Evolutionary conservation across 2,113 vertebrate species (phyloP).

Genomic region (Tachycineta bicolor): DNA sequence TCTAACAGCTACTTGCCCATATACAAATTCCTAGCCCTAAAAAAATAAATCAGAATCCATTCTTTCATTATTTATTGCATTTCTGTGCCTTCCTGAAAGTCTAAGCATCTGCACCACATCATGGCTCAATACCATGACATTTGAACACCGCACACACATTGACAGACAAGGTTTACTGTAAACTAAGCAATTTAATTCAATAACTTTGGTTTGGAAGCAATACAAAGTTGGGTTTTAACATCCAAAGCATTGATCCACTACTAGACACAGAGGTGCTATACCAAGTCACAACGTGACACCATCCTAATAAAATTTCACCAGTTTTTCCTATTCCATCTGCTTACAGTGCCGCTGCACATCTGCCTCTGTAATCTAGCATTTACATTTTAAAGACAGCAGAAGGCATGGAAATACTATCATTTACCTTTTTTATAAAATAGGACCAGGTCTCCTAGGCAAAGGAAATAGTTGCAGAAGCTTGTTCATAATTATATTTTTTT

Average conservation of each 20-base stretch:
- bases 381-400: background rate
- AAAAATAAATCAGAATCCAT: background rate
- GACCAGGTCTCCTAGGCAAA: background rate
- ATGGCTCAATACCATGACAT: background rate
- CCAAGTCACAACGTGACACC: background rate
- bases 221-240: background rate
- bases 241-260: background rate
- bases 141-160: background rate
- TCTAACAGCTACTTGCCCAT: background rate
- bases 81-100: background rate
- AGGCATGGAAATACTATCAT: background rate
- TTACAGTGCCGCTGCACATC: background rate
- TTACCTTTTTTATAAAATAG: background rate
- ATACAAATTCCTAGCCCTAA: background rate
- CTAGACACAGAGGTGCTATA: background rate
- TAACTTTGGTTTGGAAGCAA: background rate
- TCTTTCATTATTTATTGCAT: background rate
- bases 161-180: background rate
- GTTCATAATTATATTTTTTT: background rate
- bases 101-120: background rate
- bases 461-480: background rate
- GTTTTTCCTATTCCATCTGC: background rate
- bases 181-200: background rate
- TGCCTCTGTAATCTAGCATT: background rate
- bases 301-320: background rate